Evolutionary conservation across 2,888 invertebrate genomes (phyloP).

Genomic region (Metalampra italica): DNA sequence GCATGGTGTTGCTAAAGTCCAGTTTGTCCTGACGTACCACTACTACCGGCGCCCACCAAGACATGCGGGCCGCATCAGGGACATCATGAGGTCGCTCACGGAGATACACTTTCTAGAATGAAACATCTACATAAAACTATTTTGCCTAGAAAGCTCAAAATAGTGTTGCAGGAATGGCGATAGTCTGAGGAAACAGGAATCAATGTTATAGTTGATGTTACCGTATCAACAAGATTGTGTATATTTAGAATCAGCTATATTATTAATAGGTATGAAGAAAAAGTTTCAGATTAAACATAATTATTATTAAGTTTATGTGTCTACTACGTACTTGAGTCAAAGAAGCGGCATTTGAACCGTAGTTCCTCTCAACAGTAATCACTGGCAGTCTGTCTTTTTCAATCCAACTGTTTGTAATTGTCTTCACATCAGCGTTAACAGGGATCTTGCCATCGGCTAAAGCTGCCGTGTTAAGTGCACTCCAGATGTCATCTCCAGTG

Average conservation of each 20-base stretch:
- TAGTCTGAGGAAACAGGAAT: too few species aligned
- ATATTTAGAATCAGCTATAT: too few species aligned
- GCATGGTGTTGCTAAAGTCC: slow-evolving; percentile 77
- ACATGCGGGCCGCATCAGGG: slow-evolving; percentile 82
- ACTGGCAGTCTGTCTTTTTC: slow-evolving; percentile 88
- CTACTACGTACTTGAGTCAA: slow-evolving; percentile 78
- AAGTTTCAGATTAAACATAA: too few species aligned
- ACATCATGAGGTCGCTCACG: slow-evolving; percentile 86
- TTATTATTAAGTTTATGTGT: background rate
- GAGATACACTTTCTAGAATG: slow-evolving; percentile 81
- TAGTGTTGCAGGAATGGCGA: background rate
- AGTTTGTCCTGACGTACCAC: slow-evolving; percentile 78
- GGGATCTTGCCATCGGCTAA: slow-evolving; percentile 70
- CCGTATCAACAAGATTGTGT: too few species aligned
- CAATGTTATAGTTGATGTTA: too few species aligned
- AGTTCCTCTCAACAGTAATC: slow-evolving; percentile 83
- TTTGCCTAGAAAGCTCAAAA: too few species aligned
- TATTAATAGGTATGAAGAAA: too few species aligned
- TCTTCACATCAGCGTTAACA: slow-evolving; percentile 76
- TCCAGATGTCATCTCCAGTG: slow-evolving; percentile 89
- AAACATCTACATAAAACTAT: too few species aligned
- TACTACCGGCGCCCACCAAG: slow-evolving; percentile 87
- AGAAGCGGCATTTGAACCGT: slow-evolving; percentile 79
- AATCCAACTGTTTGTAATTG: slow-evolving; percentile 90
- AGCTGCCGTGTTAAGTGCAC: slow-evolving; percentile 83